Evolutionary conservation across 2,113 vertebrate genomes (phyloP).

Genomic region (Amia ocellicauda): DNA sequence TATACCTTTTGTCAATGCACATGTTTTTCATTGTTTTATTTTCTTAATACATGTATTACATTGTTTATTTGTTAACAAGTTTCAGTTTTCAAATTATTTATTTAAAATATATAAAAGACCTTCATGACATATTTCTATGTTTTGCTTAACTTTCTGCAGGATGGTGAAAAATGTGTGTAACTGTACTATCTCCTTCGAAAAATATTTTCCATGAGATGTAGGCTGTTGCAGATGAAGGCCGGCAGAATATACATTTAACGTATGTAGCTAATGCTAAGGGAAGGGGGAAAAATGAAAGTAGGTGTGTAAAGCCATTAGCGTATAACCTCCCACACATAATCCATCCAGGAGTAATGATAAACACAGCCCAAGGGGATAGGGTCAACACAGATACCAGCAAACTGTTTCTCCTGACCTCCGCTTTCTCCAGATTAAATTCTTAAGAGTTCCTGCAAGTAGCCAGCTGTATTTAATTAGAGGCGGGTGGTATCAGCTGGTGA

Average conservation of each 20-base stretch:
- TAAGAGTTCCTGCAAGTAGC: conserved; percentile 25
- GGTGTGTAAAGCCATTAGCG: conserved; percentile 22
- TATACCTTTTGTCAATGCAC: too few species aligned
- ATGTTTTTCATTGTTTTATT: too few species aligned
- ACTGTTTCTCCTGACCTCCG: conserved; percentile 21
- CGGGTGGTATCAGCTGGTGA: conserved; percentile 35
- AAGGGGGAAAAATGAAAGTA: conserved; percentile 17
- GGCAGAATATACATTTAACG: background rate
- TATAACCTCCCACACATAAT: conserved; percentile 22
- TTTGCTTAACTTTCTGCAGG: too few species aligned
- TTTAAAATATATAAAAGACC: too few species aligned
- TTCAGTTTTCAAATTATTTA: too few species aligned
- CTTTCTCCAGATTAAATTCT: conserved; percentile 31
- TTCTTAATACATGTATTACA: too few species aligned
- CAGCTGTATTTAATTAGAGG: conserved; percentile 44
- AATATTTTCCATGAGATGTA: too few species aligned
- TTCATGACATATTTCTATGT: too few species aligned
- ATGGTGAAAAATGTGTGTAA: too few species aligned
- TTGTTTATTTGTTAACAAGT: too few species aligned
- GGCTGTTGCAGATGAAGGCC: background rate
- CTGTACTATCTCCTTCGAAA: too few species aligned
- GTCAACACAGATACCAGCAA: conserved; percentile 21
- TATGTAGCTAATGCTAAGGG: background rate
- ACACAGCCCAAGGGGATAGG: conserved; percentile 21
- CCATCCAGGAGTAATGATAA: conserved; percentile 17